Evolutionary conservation across 1,140 invertebrate genomes (phyloP).

Genomic region (Zaprionus lachaisei): DNA sequence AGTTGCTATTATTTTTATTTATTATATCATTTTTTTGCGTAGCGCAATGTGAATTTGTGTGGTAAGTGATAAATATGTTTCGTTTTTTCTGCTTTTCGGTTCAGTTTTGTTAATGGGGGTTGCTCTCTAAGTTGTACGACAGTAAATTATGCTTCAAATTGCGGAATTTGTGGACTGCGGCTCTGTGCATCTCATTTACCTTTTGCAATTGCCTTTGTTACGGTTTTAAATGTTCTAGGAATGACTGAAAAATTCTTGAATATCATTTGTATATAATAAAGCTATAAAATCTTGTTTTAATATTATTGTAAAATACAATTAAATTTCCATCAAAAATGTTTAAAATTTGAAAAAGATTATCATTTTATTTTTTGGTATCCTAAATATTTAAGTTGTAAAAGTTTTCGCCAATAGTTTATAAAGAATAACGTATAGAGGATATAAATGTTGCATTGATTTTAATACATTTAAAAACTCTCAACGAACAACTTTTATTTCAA

Average conservation of each 20-base stretch:
- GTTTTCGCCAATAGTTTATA: too few relatives aligned
- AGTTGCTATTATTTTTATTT: constrained; percentile 67
- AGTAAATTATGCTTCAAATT: constrained; percentile 30
- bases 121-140: constrained; percentile 13
- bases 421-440: too few relatives aligned
- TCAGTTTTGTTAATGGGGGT: constrained; percentile 32
- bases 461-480: too few relatives aligned
- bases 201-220: background rate
- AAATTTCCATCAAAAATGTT: too few relatives aligned
- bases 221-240: background rate
- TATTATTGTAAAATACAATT: too few relatives aligned
- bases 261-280: background rate
- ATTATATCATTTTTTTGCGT: constrained; percentile 47
- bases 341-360: too few relatives aligned
- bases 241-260: background rate
- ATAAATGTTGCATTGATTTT: too few relatives aligned
- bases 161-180: constrained; percentile 13
- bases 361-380: too few relatives aligned
- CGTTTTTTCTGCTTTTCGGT: constrained; percentile 20
- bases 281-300: too few relatives aligned
- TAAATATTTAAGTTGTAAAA: too few relatives aligned
- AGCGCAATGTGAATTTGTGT: constrained; percentile 42
- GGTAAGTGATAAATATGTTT: constrained; percentile 62
- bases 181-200: constrained; percentile 21
- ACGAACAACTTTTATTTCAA: too few relatives aligned